Percentiles rank a stretch among this genome's conserved stretches.
Conservation (phyloP, 2,888 invertebrate genomes). For the Lasioglossum malachurum region DNA sequence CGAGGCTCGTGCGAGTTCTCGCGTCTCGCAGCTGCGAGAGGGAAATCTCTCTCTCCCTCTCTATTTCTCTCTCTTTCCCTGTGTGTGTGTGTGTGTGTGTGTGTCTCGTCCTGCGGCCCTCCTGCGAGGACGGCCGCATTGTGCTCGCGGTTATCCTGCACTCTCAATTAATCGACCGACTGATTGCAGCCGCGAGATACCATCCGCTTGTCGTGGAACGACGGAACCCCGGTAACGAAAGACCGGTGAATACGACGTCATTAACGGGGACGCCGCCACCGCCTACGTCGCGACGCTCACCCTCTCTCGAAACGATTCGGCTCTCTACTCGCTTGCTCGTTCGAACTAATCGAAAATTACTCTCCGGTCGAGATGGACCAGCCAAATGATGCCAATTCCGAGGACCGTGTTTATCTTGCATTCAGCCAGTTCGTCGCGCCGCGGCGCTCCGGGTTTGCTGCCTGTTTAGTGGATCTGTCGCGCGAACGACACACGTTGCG, state of each 20-base stretch:
- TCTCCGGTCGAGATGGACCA: background rate
- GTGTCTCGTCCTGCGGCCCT: constrained; percentile 21
- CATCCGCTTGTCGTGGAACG: constrained; percentile 57
- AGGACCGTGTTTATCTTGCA: constrained; percentile 28
- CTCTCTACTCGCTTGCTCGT: constrained; percentile 3
- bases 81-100: too few relatives aligned
- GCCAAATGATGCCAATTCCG: constrained; percentile 34
- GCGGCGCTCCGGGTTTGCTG: background rate
- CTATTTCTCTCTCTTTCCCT: too few relatives aligned
- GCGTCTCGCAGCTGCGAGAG: constrained; percentile 18
- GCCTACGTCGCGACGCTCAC: constrained; percentile 54
- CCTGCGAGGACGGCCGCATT: constrained; percentile 57
- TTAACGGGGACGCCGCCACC: constrained; percentile 54
- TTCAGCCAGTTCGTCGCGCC: background rate
- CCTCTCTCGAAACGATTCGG: constrained; percentile 24
- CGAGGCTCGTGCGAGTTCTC: constrained; percentile 34
- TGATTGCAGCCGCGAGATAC: constrained; percentile 69
- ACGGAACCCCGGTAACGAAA: constrained; percentile 38
- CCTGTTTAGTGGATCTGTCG: background rate
- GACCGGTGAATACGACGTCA: constrained; percentile 61
- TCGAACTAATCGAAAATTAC: constrained; percentile 41
- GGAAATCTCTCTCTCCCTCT: background rate
- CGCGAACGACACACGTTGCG: too few relatives aligned
- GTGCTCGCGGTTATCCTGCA: constrained; percentile 64
- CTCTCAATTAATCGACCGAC: constrained; percentile 72